Evolutionary conservation across 1,140 invertebrate species (phyloP).

Genomic region (Eurosta solidaginis): DNA sequence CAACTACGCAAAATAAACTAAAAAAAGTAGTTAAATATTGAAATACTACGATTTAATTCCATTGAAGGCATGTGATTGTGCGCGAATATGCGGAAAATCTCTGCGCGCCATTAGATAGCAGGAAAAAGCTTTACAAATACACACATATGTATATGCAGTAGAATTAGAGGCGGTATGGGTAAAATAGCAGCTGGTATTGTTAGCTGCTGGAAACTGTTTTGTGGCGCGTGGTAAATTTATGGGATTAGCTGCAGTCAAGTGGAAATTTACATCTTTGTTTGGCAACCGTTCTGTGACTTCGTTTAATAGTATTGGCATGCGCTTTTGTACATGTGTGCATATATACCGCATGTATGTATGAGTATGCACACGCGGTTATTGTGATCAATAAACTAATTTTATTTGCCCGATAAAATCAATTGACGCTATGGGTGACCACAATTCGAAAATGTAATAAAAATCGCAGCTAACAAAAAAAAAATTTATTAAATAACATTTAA

Average conservation of each 20-base stretch:
- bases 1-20: background rate
- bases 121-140: background rate
- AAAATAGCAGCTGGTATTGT: no score
- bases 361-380: background rate
- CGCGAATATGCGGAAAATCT: background rate
- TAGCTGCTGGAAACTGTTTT: background rate
- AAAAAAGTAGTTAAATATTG: no score
- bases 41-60: background rate
- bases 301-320: background rate
- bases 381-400: slow-evolving; percentile 12
- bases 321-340: background rate
- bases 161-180: no score
- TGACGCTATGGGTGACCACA: background rate
- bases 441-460: background rate
- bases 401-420: slow-evolving; percentile 20
- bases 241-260: slow-evolving; percentile 22
- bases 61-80: background rate
- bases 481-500: background rate
- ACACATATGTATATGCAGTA: no score
- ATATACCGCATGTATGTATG: background rate
- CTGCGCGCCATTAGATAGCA: background rate
- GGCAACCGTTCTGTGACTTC: background rate
- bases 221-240: slow-evolving; percentile 2
- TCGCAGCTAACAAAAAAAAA: background rate
- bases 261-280: slow-evolving; percentile 23